These are phyloP conservation scores for Caenorhabditis sp. DNA, from an alignment of 2,888 invertebrate species.

Conservation along the genomic window DNA sequence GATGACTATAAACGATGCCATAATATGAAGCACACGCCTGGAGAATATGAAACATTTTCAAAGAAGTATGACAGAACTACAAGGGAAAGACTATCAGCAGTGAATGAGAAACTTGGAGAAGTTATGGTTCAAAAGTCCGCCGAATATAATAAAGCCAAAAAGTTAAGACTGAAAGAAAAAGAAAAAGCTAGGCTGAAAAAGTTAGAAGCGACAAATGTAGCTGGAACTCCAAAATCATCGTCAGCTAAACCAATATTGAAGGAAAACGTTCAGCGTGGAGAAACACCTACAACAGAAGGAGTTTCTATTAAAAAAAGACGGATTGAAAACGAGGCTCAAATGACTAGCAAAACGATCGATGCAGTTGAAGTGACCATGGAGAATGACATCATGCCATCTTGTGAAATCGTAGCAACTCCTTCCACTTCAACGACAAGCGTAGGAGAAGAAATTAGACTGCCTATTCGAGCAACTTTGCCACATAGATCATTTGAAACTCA, in stretches of 20 bases:
- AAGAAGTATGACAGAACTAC: too few relatives aligned
- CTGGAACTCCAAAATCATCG: too few relatives aligned
- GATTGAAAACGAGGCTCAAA: neutral
- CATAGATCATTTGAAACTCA: neutral
- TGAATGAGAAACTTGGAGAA: neutral
- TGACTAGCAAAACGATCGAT: too few relatives aligned
- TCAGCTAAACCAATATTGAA: too few relatives aligned
- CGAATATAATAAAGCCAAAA: neutral
- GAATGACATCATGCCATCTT: too few relatives aligned
- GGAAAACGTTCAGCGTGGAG: neutral
- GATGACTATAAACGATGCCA: neutral
- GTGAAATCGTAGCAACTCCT: too few relatives aligned
- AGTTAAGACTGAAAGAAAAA: neutral
- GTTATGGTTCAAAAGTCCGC: neutral
- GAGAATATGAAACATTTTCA: neutral
- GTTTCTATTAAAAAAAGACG: neutral
- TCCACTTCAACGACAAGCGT: too few relatives aligned
- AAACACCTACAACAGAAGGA: neutral
- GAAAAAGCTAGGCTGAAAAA: conserved; percentile 5
- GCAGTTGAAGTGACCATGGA: too few relatives aligned
- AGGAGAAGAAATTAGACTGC: neutral
- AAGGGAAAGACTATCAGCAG: neutral
- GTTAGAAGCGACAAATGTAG: neutral
- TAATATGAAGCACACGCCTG: neutral
- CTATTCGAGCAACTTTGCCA: neutral